Conservation (phyloP, 2,113 vertebrate genomes). For the Crotalus tigris region DNA sequence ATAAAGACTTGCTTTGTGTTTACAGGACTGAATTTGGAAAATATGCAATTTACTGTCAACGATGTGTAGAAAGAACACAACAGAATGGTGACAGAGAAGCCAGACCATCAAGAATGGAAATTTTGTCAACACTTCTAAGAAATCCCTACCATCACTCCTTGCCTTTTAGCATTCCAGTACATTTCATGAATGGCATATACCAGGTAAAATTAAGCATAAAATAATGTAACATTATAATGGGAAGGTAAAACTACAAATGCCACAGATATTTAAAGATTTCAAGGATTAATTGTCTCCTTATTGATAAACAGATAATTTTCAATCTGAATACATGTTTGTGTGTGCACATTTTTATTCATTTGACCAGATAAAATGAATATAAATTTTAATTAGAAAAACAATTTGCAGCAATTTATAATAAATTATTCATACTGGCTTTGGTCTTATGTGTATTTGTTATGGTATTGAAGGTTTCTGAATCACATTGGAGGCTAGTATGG, state of each 20-base stretch:
- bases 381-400: background rate
- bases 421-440: background rate
- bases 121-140: conserved; percentile 92
- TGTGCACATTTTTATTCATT: background rate
- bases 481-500: background rate
- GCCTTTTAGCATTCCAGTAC: conserved; percentile 95
- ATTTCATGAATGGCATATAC: conserved; percentile 96
- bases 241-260: background rate
- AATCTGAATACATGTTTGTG: background rate
- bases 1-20: conserved; percentile 25
- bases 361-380: background rate
- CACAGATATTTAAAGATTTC: background rate
- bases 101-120: conserved; percentile 94
- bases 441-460: background rate
- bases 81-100: conserved; percentile 90
- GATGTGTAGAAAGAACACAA: conserved; percentile 90
- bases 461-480: background rate
- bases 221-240: background rate
- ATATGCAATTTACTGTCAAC: conserved; percentile 94
- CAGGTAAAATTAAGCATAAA: conserved; percentile 73
- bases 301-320: background rate
- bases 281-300: conserved; percentile 1
- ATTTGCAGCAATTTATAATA: background rate
- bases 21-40: conserved; percentile 95
- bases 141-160: conserved; percentile 96